Percentiles rank a stretch among this genome's conserved stretches.
phyloP scores from a whole-genome alignment of 2,113 vertebrate genomes.

The Dolichotis patagonum region DNA sequence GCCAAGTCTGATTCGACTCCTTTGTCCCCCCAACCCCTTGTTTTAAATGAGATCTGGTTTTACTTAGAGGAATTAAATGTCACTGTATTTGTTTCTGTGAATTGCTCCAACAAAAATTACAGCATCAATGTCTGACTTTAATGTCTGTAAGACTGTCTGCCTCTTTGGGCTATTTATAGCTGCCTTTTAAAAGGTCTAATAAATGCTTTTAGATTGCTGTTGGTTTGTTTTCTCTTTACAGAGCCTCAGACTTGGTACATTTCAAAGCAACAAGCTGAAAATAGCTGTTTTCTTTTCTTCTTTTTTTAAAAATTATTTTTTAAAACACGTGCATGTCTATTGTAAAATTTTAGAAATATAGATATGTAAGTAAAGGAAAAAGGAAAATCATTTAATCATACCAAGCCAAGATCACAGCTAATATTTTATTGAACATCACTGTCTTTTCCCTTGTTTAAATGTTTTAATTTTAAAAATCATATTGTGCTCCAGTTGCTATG shows the following conservation, averaged over 20 bases:
- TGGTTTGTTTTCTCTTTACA: constrained; percentile 58
- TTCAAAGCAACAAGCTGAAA: constrained; percentile 51
- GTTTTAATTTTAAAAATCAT: constrained; percentile 13
- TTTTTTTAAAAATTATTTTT: neutral
- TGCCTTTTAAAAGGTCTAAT: constrained; percentile 75
- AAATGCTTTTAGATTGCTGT: constrained; percentile 75
- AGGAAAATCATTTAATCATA: neutral
- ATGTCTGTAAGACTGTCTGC: constrained; percentile 81
- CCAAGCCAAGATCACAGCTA: neutral
- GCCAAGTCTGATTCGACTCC: constrained; percentile 41
- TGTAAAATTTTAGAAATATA: neutral
- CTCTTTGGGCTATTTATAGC: constrained; percentile 77
- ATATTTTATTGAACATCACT: neutral
- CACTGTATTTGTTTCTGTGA: constrained; percentile 85
- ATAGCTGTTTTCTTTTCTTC: constrained; percentile 19
- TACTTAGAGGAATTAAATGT: constrained; percentile 86
- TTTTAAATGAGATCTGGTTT: constrained; percentile 86
- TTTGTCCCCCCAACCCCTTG: neutral
- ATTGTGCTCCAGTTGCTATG: neutral
- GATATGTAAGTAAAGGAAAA: neutral
- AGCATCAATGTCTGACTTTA: constrained; percentile 79
- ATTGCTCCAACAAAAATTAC: constrained; percentile 84
- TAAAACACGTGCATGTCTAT: neutral
- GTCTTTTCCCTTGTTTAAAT: neutral
- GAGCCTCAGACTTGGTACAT: constrained; percentile 10